phyloP scores from a whole-genome alignment of 2,797 vertebrate genomes.

The Amniataba percoides region DNA sequence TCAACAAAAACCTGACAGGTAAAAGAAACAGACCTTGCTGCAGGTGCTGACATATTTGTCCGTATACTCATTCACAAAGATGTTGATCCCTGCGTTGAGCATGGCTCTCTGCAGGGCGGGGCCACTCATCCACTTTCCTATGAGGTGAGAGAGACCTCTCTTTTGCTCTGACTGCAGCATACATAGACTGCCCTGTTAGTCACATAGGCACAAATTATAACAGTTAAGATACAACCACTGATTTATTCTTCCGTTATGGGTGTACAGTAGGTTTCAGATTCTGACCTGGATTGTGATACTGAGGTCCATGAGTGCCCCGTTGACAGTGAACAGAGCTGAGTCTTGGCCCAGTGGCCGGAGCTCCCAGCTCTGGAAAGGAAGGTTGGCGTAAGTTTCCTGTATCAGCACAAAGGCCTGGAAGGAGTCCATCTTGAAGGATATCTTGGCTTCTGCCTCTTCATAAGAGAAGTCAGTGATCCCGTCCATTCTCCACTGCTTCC shows the following conservation, averaged over 20 bases:
- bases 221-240: too few relatives aligned
- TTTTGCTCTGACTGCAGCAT: conserved; percentile 81
- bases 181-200: conserved; percentile 86
- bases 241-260: background rate
- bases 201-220: background rate
- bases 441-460: conserved; percentile 56
- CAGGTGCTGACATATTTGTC: conserved; percentile 83
- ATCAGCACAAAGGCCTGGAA: conserved; percentile 87
- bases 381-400: conserved; percentile 88
- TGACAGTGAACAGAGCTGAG: conserved; percentile 82
- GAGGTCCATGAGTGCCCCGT: conserved; percentile 82
- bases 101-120: conserved; percentile 83
- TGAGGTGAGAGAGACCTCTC: conserved; percentile 75
- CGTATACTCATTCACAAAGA: conserved; percentile 89
- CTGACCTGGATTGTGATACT: conserved; percentile 89
- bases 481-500: conserved; percentile 88
- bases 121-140: conserved; percentile 87
- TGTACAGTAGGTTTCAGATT: background rate
- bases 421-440: conserved; percentile 86
- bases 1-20: background rate
- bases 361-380: conserved; percentile 93
- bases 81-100: conserved; percentile 88
- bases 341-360: conserved; percentile 85
- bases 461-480: conserved; percentile 81
- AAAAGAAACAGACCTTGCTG: conserved; percentile 84